Conservation (phyloP, 1,140 invertebrate species). For the Brachionus koreanus region DNA sequence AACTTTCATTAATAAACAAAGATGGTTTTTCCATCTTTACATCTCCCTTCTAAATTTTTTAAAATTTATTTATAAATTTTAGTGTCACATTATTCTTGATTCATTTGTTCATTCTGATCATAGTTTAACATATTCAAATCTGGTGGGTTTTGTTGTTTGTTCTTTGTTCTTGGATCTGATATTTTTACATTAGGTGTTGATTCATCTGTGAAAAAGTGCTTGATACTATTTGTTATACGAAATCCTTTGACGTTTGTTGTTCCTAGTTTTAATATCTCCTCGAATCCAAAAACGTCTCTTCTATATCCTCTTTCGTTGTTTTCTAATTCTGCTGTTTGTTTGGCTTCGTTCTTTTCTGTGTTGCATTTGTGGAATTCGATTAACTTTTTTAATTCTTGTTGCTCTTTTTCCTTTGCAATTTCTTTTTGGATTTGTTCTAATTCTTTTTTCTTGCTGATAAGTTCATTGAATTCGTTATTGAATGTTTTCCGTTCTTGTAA, state of each 20-base stretch:
- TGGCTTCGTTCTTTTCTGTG: neutral
- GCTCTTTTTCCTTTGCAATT: neutral
- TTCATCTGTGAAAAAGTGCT: neutral
- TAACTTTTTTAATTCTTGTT: neutral
- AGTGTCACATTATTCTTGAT: neutral
- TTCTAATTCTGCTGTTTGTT: neutral
- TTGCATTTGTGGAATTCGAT: neutral
- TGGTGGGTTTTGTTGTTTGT: neutral
- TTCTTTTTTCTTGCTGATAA: neutral
- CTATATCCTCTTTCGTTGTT: neutral
- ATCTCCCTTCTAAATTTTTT: neutral
- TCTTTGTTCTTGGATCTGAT: neutral
- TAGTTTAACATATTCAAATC: neutral
- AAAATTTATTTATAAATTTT: conserved; percentile 2
- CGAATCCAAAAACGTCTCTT: neutral
- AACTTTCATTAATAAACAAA: neutral
- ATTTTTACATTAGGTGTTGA: neutral
- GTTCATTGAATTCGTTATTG: neutral
- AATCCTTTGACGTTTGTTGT: neutral
- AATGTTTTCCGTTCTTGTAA: neutral
- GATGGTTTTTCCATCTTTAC: neutral
- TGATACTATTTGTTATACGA: neutral
- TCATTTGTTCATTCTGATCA: neutral
- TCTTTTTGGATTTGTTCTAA: neutral
- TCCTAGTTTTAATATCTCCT: neutral